A percentile compares a stretch with the other conserved stretches of the same genome.
These are phyloP conservation scores for Nettapus auritus DNA, from an alignment of 2,113 vertebrate species.

Conservation along the genomic window DNA sequence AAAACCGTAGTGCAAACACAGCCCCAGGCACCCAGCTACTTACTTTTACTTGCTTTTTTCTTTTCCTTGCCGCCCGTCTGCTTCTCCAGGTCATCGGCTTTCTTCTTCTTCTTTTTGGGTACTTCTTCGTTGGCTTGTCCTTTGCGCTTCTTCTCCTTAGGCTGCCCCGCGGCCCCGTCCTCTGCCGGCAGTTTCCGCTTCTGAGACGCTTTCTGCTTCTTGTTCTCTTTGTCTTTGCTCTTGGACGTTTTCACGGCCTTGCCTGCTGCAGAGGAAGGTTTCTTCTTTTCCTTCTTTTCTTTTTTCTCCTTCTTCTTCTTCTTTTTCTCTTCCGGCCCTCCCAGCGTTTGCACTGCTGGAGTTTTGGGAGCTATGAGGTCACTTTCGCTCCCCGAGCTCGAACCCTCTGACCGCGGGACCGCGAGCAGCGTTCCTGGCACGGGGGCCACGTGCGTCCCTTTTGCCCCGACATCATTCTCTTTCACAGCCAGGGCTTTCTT, in stretches of 20 bases:
- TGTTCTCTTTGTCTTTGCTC: constrained; percentile 66
- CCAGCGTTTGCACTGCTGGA: constrained; percentile 9
- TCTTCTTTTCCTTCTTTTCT: constrained; percentile 59
- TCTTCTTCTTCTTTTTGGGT: constrained; percentile 71
- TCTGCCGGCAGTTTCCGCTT: constrained; percentile 64
- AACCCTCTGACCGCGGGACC: not conserved
- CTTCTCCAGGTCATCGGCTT: constrained; percentile 30
- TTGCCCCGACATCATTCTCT: not conserved
- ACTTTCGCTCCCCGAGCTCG: not conserved
- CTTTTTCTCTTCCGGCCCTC: constrained; percentile 6
- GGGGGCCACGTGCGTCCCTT: not conserved
- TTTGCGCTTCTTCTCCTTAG: constrained; percentile 67
- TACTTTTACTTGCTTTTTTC: constrained; percentile 78
- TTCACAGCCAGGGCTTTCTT: constrained; percentile 19
- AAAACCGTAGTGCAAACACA: not conserved
- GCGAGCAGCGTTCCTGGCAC: not conserved
- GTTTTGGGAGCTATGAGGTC: not conserved
- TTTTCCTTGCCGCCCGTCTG: constrained; percentile 50
- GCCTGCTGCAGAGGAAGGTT: not conserved
- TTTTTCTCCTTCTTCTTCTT: constrained; percentile 69
- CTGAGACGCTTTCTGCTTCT: constrained; percentile 47
- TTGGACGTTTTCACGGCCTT: constrained; percentile 25
- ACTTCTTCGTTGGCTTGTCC: not conserved
- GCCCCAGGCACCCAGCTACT: not conserved
- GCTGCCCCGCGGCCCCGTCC: constrained; percentile 22